Conservation (phyloP, 2,888 invertebrate species). For the Amblyteles armatorius region DNA sequence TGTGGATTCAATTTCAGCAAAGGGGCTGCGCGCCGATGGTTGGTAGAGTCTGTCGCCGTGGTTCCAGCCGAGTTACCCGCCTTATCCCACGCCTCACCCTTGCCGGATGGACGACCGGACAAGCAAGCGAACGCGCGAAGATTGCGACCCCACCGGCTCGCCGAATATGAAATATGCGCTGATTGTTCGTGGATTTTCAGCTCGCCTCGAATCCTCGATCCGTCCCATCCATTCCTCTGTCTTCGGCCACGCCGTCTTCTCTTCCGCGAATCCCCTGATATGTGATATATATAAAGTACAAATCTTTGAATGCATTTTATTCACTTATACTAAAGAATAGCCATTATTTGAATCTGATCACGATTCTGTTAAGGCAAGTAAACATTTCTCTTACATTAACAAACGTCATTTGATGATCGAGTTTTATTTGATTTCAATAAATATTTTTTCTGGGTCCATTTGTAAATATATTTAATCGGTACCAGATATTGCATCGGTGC, state of each 20-base stretch:
- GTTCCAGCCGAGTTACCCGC: slow-evolving; percentile 15
- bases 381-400: no score
- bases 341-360: no score
- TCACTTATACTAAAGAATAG: no score
- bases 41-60: slow-evolving; percentile 59
- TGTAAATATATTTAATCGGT: no score
- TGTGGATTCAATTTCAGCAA: slow-evolving; percentile 80
- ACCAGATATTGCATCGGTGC: background rate
- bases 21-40: slow-evolving; percentile 71
- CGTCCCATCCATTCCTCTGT: slow-evolving; percentile 10
- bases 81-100: slow-evolving; percentile 10
- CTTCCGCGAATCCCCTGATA: slow-evolving; percentile 13
- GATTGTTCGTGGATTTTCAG: slow-evolving; percentile 75
- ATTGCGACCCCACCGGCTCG: slow-evolving; percentile 77
- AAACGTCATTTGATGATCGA: no score
- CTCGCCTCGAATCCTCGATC: slow-evolving; percentile 26
- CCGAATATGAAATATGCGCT: slow-evolving; percentile 79
- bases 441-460: no score
- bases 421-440: no score
- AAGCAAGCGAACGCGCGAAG: slow-evolving; percentile 66
- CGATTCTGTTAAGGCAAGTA: no score
- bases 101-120: background rate
- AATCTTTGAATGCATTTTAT: no score
- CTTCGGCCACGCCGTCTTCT: background rate
- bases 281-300: background rate